Conservation (phyloP, 2,888 invertebrate species). For the Aromia moschata region DNA sequence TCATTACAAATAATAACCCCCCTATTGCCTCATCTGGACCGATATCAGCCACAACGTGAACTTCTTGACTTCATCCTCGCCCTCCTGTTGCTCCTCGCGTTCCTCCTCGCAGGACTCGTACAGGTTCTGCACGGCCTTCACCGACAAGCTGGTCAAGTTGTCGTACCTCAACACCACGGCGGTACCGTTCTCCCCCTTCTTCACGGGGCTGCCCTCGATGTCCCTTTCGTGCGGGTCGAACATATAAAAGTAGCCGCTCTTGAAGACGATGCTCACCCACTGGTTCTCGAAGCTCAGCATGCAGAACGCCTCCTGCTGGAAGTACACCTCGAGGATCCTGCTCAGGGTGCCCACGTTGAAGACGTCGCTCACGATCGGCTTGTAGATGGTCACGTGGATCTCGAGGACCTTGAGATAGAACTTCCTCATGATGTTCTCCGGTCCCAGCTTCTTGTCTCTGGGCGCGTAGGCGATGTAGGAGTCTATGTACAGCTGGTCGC, state of each 20-base stretch:
- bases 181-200: slow-evolving; percentile 36
- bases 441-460: slow-evolving; percentile 58
- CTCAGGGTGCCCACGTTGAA: slow-evolving; percentile 46
- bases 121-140: slow-evolving; percentile 47
- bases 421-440: slow-evolving; percentile 63
- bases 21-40: slow-evolving; percentile 30
- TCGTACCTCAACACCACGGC: slow-evolving; percentile 48
- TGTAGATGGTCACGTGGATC: slow-evolving; percentile 52
- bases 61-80: slow-evolving; percentile 24
- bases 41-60: slow-evolving; percentile 45
- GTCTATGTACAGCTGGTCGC: slow-evolving; percentile 70
- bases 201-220: slow-evolving; percentile 59
- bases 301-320: slow-evolving; percentile 67
- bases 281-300: slow-evolving; percentile 66
- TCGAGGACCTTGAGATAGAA: slow-evolving; percentile 66
- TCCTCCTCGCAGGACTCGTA: slow-evolving; percentile 23
- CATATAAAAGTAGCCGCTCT: slow-evolving; percentile 67
- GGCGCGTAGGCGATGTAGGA: slow-evolving; percentile 68
- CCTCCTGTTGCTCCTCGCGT: slow-evolving; percentile 36
- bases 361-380: slow-evolving; percentile 51
- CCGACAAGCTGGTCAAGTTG: slow-evolving; percentile 37
- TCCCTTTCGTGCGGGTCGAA: slow-evolving; percentile 70
- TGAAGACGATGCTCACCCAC: slow-evolving; percentile 67
- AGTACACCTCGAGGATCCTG: slow-evolving; percentile 66
- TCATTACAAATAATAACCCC: no score